Percentiles rank a stretch among this genome's conserved stretches.
Evolutionary conservation across 2,797 vertebrate species (phyloP).

Genomic region (Paratrypauchen microcephalus): DNA sequence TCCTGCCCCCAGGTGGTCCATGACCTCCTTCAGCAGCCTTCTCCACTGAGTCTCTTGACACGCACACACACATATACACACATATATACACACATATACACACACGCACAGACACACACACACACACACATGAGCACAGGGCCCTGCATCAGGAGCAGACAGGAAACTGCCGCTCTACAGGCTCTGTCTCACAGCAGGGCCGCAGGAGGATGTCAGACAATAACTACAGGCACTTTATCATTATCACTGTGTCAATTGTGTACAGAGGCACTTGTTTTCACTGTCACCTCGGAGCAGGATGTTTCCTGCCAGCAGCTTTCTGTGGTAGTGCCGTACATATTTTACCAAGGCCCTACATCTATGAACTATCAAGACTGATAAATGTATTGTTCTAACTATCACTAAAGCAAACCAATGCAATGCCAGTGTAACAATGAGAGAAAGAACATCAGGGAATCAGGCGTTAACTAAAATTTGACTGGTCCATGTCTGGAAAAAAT

Average conservation of each 20-base stretch:
- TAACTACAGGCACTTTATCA: not conserved
- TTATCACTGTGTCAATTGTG: constrained; percentile 8
- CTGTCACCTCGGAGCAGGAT: constrained; percentile 4
- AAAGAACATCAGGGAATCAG: not conserved
- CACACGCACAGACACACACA: not conserved
- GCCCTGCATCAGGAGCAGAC: not conserved
- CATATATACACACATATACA: not conserved
- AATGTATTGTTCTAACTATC: not conserved
- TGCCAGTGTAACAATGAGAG: not conserved
- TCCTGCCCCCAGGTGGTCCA: constrained; percentile 56
- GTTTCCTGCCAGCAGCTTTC: constrained; percentile 5
- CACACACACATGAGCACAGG: not conserved
- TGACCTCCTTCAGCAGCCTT: constrained; percentile 71
- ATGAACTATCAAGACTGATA: not conserved
- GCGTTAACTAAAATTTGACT: not conserved
- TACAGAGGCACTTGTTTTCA: constrained; percentile 3
- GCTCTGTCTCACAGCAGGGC: constrained; percentile 8
- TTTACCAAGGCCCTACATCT: not conserved
- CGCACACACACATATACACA: not conserved
- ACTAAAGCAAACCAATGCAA: not conserved
- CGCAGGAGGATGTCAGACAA: constrained; percentile 20
- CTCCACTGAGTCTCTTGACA: constrained; percentile 32
- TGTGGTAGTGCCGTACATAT: not conserved
- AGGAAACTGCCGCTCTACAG: constrained; percentile 5
- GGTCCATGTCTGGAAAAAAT: too few species aligned